Evolutionary conservation across 2,888 invertebrate species (phyloP).

Genomic region (Melinaea menophilus): DNA sequence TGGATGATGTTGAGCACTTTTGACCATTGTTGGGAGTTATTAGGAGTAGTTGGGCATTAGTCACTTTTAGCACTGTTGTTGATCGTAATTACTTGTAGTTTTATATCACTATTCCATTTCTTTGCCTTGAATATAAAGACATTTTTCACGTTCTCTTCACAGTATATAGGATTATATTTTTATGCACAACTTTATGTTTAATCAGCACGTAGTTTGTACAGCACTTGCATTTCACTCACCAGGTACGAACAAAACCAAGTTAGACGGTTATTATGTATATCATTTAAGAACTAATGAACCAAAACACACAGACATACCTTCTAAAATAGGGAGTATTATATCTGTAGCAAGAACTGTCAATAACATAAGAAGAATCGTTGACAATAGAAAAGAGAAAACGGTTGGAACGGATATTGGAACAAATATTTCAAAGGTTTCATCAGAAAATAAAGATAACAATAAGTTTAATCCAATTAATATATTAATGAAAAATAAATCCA

Average conservation of each 20-base stretch:
- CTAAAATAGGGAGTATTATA: background rate
- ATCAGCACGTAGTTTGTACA: constrained; percentile 16
- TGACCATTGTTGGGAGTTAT: no score
- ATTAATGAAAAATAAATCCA: background rate
- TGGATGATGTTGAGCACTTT: background rate
- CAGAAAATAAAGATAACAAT: background rate
- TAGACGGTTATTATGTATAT: constrained; percentile 17
- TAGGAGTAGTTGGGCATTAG: no score
- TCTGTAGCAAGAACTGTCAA: constrained; percentile 2
- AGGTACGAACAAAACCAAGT: constrained; percentile 25
- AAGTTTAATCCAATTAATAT: background rate
- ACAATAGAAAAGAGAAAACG: background rate
- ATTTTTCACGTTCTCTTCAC: background rate
- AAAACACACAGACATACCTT: constrained; percentile 20
- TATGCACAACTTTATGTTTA: background rate
- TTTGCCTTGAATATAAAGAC: no score
- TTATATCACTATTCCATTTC: no score
- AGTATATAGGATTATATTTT: background rate
- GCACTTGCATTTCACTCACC: constrained; percentile 22
- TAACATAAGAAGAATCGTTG: background rate
- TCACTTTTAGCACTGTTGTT: no score
- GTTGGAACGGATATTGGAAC: background rate
- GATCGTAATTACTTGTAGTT: no score
- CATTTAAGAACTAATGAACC: constrained; percentile 21
- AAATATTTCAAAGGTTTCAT: background rate